Evolutionary conservation across 2,797 vertebrate genomes (phyloP).

Genomic region (Parambassis ranga): DNA sequence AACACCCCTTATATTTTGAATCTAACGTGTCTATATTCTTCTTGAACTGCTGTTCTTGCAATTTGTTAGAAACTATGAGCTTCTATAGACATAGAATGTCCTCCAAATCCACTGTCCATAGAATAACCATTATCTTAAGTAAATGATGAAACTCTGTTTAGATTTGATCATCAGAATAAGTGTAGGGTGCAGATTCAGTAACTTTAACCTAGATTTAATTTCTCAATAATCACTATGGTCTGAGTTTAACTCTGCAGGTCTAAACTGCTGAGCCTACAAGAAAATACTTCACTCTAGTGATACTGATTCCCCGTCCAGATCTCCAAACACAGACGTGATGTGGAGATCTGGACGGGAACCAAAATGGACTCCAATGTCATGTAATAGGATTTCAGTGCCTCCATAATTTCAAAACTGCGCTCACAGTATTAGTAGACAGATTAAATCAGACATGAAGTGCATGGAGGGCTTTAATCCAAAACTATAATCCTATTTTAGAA

Average conservation of each 20-base stretch:
- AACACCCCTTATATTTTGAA: too few species aligned
- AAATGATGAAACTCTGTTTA: fast-evolving
- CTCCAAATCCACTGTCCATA: too few species aligned
- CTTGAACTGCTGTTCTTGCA: too few species aligned
- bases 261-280: neutral
- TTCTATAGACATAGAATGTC: too few species aligned
- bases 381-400: conserved; percentile 46
- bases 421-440: conserved; percentile 51
- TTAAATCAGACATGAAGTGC: conserved; percentile 54
- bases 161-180: neutral
- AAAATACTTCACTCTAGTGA: neutral
- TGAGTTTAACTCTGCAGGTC: neutral
- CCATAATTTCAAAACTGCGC: conserved; percentile 30
- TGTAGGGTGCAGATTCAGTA: neutral
- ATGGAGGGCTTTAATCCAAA: conserved; percentile 37
- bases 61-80: too few species aligned
- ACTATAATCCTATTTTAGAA: conserved; percentile 40
- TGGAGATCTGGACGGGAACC: neutral
- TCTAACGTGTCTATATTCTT: too few species aligned
- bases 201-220: neutral
- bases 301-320: neutral
- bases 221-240: neutral
- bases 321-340: neutral
- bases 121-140: neutral
- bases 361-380: conserved; percentile 23